phyloP scores from a whole-genome alignment of 2,888 invertebrate species.

The Drepana falcataria region DNA sequence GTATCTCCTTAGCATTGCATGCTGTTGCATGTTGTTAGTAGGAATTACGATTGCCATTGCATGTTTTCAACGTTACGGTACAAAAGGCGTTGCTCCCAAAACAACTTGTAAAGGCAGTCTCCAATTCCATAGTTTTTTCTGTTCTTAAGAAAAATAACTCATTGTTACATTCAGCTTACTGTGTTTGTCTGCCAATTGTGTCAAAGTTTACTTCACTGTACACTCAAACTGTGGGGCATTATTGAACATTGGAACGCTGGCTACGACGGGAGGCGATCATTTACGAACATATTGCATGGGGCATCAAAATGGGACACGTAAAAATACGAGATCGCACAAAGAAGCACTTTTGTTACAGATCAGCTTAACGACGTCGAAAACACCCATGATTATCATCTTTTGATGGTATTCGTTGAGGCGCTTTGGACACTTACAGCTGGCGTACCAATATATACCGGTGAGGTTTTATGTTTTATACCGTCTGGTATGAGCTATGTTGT shows the following conservation, averaged over 20 bases:
- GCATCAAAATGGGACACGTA: constrained; percentile 43
- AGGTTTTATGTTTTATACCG: constrained; percentile 63
- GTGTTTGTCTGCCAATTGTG: constrained; percentile 39
- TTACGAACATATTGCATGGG: constrained; percentile 55
- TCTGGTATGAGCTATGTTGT: constrained; percentile 29
- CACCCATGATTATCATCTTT: constrained; percentile 79
- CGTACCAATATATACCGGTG: constrained; percentile 66
- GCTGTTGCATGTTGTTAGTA: constrained; percentile 35
- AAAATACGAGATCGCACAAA: constrained; percentile 70
- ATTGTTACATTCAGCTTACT: constrained; percentile 48
- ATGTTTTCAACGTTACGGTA: constrained; percentile 16
- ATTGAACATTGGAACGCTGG: constrained; percentile 30
- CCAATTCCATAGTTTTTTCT: constrained; percentile 25
- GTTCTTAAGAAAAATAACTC: constrained; percentile 14
- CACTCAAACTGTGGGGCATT: constrained; percentile 30
- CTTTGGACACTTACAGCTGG: constrained; percentile 70
- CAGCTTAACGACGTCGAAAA: constrained; percentile 78
- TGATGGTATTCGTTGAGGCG: constrained; percentile 75
- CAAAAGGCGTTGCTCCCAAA: constrained; percentile 4
- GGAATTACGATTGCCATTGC: constrained; percentile 42
- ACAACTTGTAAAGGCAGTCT: constrained; percentile 38
- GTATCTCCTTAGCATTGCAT: constrained; percentile 34
- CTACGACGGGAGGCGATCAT: constrained; percentile 46
- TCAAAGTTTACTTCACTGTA: constrained; percentile 31
- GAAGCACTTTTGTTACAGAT: constrained; percentile 76